Conservation (phyloP, 2,113 vertebrate genomes). For the Dinomys branickii region DNA sequence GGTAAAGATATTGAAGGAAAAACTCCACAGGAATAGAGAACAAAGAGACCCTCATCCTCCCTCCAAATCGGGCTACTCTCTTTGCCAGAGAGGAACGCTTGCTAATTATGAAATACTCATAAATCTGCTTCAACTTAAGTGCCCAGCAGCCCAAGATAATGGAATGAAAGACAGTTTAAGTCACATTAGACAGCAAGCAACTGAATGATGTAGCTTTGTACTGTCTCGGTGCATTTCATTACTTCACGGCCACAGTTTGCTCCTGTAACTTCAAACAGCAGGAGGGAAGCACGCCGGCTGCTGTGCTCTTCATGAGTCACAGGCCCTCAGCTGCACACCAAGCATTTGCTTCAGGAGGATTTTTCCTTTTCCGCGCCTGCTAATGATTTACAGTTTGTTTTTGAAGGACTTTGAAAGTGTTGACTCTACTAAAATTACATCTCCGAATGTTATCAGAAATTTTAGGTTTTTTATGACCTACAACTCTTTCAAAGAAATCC, state of each 20-base stretch:
- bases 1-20: constrained; percentile 78
- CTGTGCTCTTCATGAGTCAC: constrained; percentile 68
- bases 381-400: constrained; percentile 67
- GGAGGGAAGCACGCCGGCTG: constrained; percentile 52
- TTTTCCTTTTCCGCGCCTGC: constrained; percentile 68
- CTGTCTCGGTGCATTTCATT: constrained; percentile 74
- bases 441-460: constrained; percentile 9
- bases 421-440: constrained; percentile 45
- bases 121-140: constrained; percentile 77
- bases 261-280: constrained; percentile 70
- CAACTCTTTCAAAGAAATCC: constrained; percentile 20
- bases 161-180: constrained; percentile 80
- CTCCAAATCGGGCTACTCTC: constrained; percentile 64
- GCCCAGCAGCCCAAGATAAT: constrained; percentile 73
- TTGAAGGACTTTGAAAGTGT: constrained; percentile 38
- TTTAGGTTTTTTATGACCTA: constrained; percentile 16
- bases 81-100: constrained; percentile 58
- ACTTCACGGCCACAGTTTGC: constrained; percentile 71
- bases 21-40: constrained; percentile 61
- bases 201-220: constrained; percentile 79
- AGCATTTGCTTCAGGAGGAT: constrained; percentile 65
- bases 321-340: constrained; percentile 59
- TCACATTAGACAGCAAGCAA: constrained; percentile 77
- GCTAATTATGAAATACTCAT: constrained; percentile 81
- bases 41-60: not conserved